Evolutionary conservation across 2,113 vertebrate genomes (phyloP).

Genomic region (Paracanthobrama guichenoti): DNA sequence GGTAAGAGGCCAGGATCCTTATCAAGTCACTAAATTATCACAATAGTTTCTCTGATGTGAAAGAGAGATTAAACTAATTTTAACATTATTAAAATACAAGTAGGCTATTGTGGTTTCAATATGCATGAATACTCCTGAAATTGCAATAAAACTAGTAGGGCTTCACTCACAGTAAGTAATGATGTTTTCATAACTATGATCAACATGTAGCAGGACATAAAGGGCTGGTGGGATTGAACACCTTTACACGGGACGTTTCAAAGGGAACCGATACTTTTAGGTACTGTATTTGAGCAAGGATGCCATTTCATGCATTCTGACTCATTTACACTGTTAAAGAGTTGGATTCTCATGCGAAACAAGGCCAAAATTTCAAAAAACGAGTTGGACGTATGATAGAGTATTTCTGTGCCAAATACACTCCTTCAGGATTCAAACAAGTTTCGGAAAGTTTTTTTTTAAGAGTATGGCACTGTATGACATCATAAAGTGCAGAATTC

Average conservation of each 20-base stretch:
- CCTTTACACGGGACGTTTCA: not conserved
- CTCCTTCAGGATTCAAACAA: too few relatives aligned
- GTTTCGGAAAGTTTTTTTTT: too few relatives aligned
- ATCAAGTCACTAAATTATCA: constrained; percentile 18
- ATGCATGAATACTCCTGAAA: not conserved
- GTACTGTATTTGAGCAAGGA: not conserved
- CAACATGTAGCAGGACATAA: not conserved
- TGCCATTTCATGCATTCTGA: too few relatives aligned
- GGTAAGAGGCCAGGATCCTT: not conserved
- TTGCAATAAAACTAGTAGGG: not conserved
- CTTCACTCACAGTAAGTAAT: not conserved
- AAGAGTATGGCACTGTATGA: too few relatives aligned
- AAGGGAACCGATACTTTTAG: not conserved
- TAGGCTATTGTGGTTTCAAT: not conserved
- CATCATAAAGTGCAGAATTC: too few relatives aligned
- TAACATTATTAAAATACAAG: not conserved
- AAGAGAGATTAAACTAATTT: not conserved
- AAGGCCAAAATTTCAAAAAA: too few relatives aligned
- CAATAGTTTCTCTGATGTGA: not conserved
- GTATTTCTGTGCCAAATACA: too few relatives aligned
- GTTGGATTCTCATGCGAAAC: too few relatives aligned
- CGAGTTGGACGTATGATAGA: too few relatives aligned
- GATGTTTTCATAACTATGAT: not conserved
- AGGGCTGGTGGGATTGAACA: not conserved
- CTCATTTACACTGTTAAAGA: too few relatives aligned